phyloP scores from a whole-genome alignment of 2,797 vertebrate species.

The Cyclura pinguis region DNA sequence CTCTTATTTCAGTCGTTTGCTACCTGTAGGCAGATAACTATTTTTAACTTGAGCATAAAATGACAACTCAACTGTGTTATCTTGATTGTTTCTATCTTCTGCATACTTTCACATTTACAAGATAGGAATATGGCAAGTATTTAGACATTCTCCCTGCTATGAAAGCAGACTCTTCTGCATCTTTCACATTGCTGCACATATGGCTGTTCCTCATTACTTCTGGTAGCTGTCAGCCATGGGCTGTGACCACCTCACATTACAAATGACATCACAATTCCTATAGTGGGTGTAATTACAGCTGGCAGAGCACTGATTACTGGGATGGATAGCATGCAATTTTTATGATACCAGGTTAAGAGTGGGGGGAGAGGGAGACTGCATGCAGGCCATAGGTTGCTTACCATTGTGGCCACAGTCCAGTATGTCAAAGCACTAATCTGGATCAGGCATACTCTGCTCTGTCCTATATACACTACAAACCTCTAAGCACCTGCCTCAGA shows the following conservation, averaged over 20 bases:
- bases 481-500: conserved; percentile 25
- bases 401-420: background rate
- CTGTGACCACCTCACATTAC: background rate
- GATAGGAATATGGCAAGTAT: background rate
- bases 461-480: background rate
- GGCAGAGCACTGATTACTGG: background rate
- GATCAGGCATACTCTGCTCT: background rate
- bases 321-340: conserved; percentile 20
- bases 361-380: background rate
- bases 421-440: background rate
- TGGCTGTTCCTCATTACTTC: background rate
- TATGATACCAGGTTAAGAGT: background rate
- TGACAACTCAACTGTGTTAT: background rate
- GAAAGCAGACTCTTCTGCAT: background rate
- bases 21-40: background rate
- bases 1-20: background rate
- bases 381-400: conserved; percentile 13
- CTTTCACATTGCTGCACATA: background rate
- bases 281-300: conserved; percentile 25
- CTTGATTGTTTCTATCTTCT: background rate
- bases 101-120: background rate
- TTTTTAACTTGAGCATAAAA: background rate
- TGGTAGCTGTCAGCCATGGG: background rate
- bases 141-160: background rate
- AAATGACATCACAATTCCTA: conserved; percentile 21